phyloP scores from a whole-genome alignment of 2,797 vertebrate species.

The Pseudochirops corinnae region DNA sequence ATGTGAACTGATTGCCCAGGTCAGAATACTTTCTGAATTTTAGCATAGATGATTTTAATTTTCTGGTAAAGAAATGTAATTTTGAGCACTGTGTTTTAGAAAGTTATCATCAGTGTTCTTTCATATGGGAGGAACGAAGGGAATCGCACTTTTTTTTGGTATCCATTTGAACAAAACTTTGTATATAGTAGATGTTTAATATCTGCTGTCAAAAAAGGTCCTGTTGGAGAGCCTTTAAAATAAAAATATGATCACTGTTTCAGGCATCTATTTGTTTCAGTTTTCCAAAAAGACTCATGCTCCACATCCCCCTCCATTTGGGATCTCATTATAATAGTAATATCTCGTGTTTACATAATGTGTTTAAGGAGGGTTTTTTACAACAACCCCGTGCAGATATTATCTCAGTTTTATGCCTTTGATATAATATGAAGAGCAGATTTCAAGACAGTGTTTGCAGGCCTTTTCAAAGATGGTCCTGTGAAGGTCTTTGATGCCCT shows the following conservation, averaged over 20 bases:
- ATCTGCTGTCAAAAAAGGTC: neutral
- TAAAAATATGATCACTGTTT: neutral
- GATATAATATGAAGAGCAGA: neutral
- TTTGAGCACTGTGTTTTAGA: slow-evolving; percentile 32
- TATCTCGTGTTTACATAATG: neutral
- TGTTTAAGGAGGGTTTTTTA: neutral
- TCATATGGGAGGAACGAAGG: slow-evolving; percentile 24
- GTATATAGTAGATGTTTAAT: neutral
- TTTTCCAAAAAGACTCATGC: neutral
- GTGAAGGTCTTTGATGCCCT: neutral
- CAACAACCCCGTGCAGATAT: neutral
- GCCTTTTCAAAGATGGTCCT: neutral
- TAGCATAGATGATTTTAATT: slow-evolving; percentile 17
- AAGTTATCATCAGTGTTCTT: neutral
- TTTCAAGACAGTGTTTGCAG: neutral
- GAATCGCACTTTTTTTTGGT: neutral
- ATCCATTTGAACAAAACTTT: neutral
- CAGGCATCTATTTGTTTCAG: neutral
- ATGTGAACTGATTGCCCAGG: neutral
- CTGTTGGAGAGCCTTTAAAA: neutral
- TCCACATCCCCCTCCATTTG: neutral
- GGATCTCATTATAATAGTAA: neutral
- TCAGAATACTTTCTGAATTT: slow-evolving; percentile 39
- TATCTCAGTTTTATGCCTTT: neutral
- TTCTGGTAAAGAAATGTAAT: slow-evolving; percentile 33